These are phyloP conservation scores for Pungitius pungitius DNA, from an alignment of 2,113 vertebrate species.

Conservation along the genomic window DNA sequence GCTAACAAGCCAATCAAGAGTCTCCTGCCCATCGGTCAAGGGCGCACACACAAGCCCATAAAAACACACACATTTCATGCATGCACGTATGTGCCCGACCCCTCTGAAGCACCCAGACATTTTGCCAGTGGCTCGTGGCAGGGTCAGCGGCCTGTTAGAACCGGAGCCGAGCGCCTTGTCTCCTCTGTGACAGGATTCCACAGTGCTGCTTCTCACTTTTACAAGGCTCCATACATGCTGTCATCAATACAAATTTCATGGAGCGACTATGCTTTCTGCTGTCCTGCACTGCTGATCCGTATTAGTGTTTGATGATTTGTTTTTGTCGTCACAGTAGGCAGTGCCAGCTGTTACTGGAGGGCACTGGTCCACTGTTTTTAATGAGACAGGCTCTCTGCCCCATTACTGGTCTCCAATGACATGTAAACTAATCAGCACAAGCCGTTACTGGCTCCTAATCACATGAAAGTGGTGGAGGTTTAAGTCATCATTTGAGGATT, in stretches of 20 bases:
- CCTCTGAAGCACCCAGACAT: slow-evolving; percentile 57
- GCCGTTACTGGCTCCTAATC: slow-evolving; percentile 56
- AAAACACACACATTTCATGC: slow-evolving; percentile 41
- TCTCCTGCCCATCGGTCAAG: slow-evolving; percentile 74
- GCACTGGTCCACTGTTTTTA: slow-evolving; percentile 67
- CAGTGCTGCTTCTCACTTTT: slow-evolving; percentile 37
- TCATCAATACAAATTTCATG: slow-evolving; percentile 48
- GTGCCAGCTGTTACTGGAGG: slow-evolving; percentile 65
- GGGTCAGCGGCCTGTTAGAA: slow-evolving; percentile 58
- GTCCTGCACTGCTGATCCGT: slow-evolving; percentile 47
- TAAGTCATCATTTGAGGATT: slow-evolving; percentile 20
- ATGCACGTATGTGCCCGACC: slow-evolving; percentile 51
- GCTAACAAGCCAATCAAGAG: slow-evolving; percentile 70
- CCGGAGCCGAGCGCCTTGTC: slow-evolving; percentile 46
- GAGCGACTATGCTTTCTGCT: slow-evolving; percentile 22
- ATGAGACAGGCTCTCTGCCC: slow-evolving; percentile 66
- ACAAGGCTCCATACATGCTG: slow-evolving; percentile 34
- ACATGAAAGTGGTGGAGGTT: slow-evolving; percentile 45
- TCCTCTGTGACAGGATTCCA: slow-evolving; percentile 43
- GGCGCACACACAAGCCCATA: slow-evolving; percentile 46
- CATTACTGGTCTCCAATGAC: slow-evolving; percentile 70
- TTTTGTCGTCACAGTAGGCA: slow-evolving; percentile 46
- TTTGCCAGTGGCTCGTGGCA: slow-evolving; percentile 64
- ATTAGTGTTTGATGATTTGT: slow-evolving; percentile 65
- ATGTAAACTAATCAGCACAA: slow-evolving; percentile 62